These are phyloP conservation scores for Ennomos quercinarius DNA, from an alignment of 2,888 invertebrate species.

Conservation along the genomic window DNA sequence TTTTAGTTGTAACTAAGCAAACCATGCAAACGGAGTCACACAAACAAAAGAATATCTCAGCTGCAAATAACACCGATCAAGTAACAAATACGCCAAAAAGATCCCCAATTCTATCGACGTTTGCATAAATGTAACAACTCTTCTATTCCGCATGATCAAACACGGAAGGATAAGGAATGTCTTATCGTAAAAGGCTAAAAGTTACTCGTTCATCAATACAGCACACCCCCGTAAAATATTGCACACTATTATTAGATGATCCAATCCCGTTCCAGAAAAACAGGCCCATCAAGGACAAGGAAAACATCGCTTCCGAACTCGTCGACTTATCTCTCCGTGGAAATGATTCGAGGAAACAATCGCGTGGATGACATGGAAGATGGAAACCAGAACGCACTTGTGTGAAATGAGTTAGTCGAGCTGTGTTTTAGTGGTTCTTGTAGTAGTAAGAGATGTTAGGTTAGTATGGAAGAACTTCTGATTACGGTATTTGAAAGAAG, in stretches of 20 bases:
- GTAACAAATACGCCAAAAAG: slow-evolving; percentile 9
- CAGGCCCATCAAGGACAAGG: slow-evolving; percentile 24
- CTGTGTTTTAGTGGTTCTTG: too few relatives aligned
- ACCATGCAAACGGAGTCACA: too few relatives aligned
- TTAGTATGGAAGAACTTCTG: too few relatives aligned
- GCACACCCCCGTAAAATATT: slow-evolving; percentile 25
- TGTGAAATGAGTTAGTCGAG: neutral
- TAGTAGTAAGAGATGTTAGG: too few relatives aligned
- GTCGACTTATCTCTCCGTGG: slow-evolving; percentile 24
- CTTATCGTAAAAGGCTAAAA: slow-evolving; percentile 27
- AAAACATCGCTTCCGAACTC: slow-evolving; percentile 24
- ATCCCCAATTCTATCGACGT: slow-evolving; percentile 11
- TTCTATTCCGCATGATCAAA: slow-evolving; percentile 20
- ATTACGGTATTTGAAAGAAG: too few relatives aligned
- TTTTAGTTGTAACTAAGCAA: too few relatives aligned
- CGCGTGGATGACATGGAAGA: slow-evolving; percentile 18
- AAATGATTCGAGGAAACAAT: slow-evolving; percentile 30
- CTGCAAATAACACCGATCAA: slow-evolving; percentile 10
- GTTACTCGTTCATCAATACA: slow-evolving; percentile 28
- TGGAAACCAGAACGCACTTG: neutral
- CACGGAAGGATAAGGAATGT: slow-evolving; percentile 22
- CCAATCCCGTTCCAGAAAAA: slow-evolving; percentile 31
- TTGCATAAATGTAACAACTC: slow-evolving; percentile 17
- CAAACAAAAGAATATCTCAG: too few relatives aligned
- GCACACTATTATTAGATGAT: slow-evolving; percentile 27